These are phyloP conservation scores for Mactra quadrangularis DNA, from an alignment of 1,140 invertebrate species.

Conservation along the genomic window DNA sequence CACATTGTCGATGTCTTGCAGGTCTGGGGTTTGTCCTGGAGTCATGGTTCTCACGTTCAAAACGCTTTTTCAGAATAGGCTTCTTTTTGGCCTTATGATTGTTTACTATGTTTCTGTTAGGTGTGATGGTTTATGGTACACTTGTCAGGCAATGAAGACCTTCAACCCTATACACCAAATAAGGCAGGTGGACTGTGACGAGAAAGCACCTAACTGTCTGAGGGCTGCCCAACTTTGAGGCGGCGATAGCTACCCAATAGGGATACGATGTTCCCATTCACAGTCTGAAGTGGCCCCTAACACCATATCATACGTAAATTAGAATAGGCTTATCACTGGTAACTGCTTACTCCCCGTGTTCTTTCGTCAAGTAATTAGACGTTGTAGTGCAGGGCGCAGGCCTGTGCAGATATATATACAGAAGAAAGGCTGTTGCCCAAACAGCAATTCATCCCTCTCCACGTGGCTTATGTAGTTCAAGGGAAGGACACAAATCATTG, in stretches of 20 bases:
- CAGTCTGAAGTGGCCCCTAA: not conserved
- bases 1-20: not conserved
- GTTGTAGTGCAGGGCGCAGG: not conserved
- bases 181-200: slow-evolving; percentile 1
- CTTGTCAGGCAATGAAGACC: not conserved
- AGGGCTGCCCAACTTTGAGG: slow-evolving; percentile 5
- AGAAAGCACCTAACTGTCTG: slow-evolving; percentile 7
- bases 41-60: not conserved
- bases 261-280: not conserved
- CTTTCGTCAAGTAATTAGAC: not conserved
- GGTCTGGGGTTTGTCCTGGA: not conserved
- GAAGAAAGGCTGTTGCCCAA: not conserved
- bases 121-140: not conserved
- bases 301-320: not conserved
- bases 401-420: not conserved
- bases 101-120: no score
- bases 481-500: not conserved
- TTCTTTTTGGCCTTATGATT: no score
- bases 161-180: slow-evolving; percentile 10
- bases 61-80: no score
- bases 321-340: not conserved
- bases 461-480: not conserved
- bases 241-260: not conserved
- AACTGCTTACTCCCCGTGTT: not conserved
- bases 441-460: not conserved